Evolutionary conservation across 2,888 invertebrate genomes (phyloP), one percentile per base, ranked within the genome.

Genomic region (Homarus gammarus): DNA sequence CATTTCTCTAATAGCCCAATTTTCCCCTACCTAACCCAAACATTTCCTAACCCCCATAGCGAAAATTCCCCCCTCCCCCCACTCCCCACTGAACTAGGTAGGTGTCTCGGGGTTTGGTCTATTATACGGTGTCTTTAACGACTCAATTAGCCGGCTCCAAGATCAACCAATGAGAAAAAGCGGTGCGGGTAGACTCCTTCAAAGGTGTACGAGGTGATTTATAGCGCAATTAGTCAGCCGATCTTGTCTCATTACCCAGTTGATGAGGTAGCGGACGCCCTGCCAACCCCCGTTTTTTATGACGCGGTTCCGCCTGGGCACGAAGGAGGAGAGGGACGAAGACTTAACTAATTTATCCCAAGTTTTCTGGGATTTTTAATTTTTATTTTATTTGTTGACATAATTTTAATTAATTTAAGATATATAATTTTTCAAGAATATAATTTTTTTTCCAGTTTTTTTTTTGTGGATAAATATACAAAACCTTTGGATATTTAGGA

Each of bases 111-210:
- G n/a, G n/a, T n/a, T n/a, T 27, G 68, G 40, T 49, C 78, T 51
- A 86, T 86, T 86, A 86, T 68, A 70, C 68, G 78, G 51, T 68
- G 78, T 87, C 86, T 87, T 87, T 87, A 87, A 87, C 86, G 81
- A 87, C 79, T 87, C 86, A 87, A 87, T 87, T 87, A 79, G 70
- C 72, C 75, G 49, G 56, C 79, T 51, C 68, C 79, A 79, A 87
- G 72, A 79, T 72, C 86, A 70, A 81, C 79, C 68, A 33, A 27
- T 36, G 33, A 18, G 31, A 75, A 61, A 64, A 84, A 40, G 31
- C 27, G 31, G 22, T 44, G 49, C 15, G 31, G 51, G n/a, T 61
- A 51, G n/a, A 38, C 31, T 87, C 61, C 56, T 78, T 72, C 79
- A 87, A 87, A 81, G 86, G 79, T 79, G 86, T 87, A 68, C 61